Percentiles rank a stretch among this genome's conserved stretches.
Evolutionary conservation across 1,140 invertebrate species (phyloP).

Genomic region (Leptoteleia sp.): DNA sequence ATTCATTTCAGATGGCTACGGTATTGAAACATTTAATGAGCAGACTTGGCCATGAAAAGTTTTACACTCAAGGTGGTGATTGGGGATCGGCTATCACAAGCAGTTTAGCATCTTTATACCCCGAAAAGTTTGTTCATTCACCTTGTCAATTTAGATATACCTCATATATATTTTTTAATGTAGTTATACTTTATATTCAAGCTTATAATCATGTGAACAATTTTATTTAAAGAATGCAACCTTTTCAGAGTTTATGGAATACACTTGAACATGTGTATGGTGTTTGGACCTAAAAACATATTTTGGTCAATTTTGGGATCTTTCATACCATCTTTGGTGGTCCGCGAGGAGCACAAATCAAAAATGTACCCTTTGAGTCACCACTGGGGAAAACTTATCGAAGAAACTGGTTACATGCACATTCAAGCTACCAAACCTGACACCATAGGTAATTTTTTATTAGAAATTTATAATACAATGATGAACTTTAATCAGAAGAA

Average conservation of each 20-base stretch:
- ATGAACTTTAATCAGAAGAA: too few relatives aligned
- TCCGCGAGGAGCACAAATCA: constrained; percentile 81
- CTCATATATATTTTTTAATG: too few relatives aligned
- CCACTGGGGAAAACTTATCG: constrained; percentile 80
- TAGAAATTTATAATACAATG: too few relatives aligned
- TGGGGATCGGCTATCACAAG: constrained; percentile 86
- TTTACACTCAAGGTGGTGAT: constrained; percentile 93
- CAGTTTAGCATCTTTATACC: constrained; percentile 85
- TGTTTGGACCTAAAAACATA: constrained; percentile 71
- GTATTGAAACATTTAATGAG: constrained; percentile 92
- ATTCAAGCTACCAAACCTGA: constrained; percentile 95
- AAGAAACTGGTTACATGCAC: constrained; percentile 91
- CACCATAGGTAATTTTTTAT: constrained; percentile 87
- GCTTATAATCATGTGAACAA: too few relatives aligned
- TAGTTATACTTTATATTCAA: too few relatives aligned
- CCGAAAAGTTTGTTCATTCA: constrained; percentile 80
- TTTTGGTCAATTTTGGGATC: constrained; percentile 82
- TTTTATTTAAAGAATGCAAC: constrained; percentile 1
- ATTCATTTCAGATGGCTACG: constrained; percentile 84
- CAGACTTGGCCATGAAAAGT: constrained; percentile 88
- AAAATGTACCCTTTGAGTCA: constrained; percentile 84
- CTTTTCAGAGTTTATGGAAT: constrained; percentile 80
- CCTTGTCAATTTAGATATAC: too few relatives aligned
- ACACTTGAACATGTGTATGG: constrained; percentile 85
- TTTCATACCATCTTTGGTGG: constrained; percentile 82